Evolutionary conservation across 35 echinoderm and acorn worm species (phyloP), one percentile per base, ranked within the genome.

Genomic region (Patiria miniata): DNA sequence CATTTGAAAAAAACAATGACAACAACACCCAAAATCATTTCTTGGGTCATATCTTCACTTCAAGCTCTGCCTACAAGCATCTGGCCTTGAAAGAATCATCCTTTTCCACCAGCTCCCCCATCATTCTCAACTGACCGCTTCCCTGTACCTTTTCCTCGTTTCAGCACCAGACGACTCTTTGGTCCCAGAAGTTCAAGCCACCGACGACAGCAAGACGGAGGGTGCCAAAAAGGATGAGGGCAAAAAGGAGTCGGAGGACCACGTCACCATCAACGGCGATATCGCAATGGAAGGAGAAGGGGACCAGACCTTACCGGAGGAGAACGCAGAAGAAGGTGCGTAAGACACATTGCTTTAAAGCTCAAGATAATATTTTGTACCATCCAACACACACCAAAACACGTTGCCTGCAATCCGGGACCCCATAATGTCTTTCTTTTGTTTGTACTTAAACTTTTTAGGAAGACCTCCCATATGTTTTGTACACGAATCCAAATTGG

Each of bases 251-350:
- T 59, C 88, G 14, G 88, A 88, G 50, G 89, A 86, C 42, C 83
- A 91, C 36, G 85, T 87, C 14, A 85, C 90, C 33, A 44, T 95
- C 42, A 95, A 95, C 81, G 94, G 94, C 36, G 94, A 95, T 44
- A 59, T 95, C 29, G 84, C 86, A n/a, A 83, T 68, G 77, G 93
- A 95, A 59, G 85, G 77, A 22, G 40, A 52, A 39, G 29, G 40
- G 30, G 61, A 91, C 2, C 81, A 91, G 28, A 82, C 77, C 12
- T 87, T 86, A 54, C 61, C 28, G 36, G 94, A 92, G 79, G 90
- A 95, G 28, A 83, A 68, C 19, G 78, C 85, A 28, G 94, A 92
- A 58, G 94, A 92, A 89, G 90, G 89, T 91, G 76, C 54, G 14
- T 40, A 65, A 33, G 22, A 21, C n/a, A 52, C 19, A 65, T 65